Evolutionary conservation across 2,888 invertebrate genomes (phyloP).

Genomic region (Tipula lateralis): DNA sequence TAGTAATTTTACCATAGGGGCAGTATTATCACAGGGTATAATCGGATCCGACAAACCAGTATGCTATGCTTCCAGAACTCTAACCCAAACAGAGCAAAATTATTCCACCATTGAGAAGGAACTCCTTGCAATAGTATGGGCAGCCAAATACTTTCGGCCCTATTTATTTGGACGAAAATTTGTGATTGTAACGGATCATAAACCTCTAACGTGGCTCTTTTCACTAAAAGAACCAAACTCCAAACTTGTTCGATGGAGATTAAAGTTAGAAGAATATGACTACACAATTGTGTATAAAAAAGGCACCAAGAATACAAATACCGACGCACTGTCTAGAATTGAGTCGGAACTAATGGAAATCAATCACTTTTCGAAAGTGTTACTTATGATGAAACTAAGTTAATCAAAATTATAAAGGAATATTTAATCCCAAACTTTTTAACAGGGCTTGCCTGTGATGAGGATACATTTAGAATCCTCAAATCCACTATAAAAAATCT

Average conservation of each 20-base stretch:
- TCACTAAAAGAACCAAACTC: too few species aligned
- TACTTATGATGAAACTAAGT: background rate
- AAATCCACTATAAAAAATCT: background rate
- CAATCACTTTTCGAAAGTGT: too few species aligned
- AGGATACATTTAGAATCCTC: background rate
- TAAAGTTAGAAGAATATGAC: conserved; percentile 39
- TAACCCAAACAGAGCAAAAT: conserved; percentile 36
- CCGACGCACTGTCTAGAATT: background rate
- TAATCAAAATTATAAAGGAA: background rate
- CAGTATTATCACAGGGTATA: conserved; percentile 39
- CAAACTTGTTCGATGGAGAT: conserved; percentile 42
- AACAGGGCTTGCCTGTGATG: background rate
- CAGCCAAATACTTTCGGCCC: too few species aligned
- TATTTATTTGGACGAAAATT: too few species aligned
- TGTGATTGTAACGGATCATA: too few species aligned
- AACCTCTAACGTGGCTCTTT: too few species aligned
- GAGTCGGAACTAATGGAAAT: too few species aligned
- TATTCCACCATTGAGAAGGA: conserved; percentile 42
- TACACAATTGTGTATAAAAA: background rate
- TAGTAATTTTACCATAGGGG: conserved; percentile 38
- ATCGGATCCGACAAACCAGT: conserved; percentile 38
- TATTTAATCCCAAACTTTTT: background rate
- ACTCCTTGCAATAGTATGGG: conserved; percentile 40
- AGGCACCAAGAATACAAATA: too few species aligned
- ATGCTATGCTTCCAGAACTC: conserved; percentile 39